Conservation (phyloP, 2,888 invertebrate genomes). For the Drosophila macrospina region DNA sequence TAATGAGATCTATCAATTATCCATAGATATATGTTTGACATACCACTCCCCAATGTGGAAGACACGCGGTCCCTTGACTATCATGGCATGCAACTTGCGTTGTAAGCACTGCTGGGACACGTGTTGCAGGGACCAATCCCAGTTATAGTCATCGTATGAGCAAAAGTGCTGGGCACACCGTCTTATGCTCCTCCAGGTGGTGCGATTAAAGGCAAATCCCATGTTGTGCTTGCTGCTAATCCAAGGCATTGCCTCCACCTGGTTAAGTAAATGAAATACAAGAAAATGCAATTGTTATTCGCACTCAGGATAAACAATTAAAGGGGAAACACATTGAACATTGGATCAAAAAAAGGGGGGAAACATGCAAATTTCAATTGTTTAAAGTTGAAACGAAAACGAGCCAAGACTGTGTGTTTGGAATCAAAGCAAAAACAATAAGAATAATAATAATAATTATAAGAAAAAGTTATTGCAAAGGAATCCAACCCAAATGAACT, state of each 20-base stretch:
- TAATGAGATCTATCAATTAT: background rate
- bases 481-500: background rate
- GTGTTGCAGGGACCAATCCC: slow-evolving; percentile 99
- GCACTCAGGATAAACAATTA: no score
- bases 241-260: slow-evolving; percentile 97
- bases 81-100: slow-evolving; percentile 93
- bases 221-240: slow-evolving; percentile 99
- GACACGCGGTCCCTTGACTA: slow-evolving; percentile 96
- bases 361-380: slow-evolving; percentile 62
- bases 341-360: slow-evolving; percentile 6
- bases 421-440: background rate
- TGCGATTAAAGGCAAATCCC: slow-evolving; percentile 98
- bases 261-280: slow-evolving; percentile 1
- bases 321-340: slow-evolving; percentile 33
- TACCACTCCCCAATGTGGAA: slow-evolving; percentile 99
- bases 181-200: slow-evolving; percentile 94
- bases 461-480: background rate
- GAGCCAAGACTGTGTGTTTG: slow-evolving; percentile 27
- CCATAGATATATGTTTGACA: slow-evolving; percentile 73
- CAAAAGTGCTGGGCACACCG: slow-evolving; percentile 95
- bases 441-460: background rate
- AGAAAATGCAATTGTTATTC: slow-evolving; percentile 1
- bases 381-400: slow-evolving; percentile 21
- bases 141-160: slow-evolving; percentile 99
- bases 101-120: slow-evolving; percentile 93